Evolutionary conservation across 2,113 vertebrate species (phyloP), one percentile per base, ranked within the genome.

Genomic region (Chaetodon trifascialis): DNA sequence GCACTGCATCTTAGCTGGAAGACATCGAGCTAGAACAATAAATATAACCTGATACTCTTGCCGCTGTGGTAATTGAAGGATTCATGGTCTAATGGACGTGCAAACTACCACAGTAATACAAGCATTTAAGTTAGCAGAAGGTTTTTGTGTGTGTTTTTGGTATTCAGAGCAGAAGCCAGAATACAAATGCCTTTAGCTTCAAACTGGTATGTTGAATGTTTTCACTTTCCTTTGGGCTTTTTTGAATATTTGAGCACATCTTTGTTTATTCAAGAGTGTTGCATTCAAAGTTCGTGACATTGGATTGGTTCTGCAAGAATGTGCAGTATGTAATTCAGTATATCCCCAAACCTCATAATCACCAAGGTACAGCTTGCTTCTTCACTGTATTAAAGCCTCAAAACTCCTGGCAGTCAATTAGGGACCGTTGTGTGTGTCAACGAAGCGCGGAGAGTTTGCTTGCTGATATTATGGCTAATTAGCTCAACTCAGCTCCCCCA

Each of bases 401-500:
- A 91, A 94, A 93, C 88, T 92, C 91, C 90, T 84, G 88, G 88
- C 91, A 93, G 90, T 94, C 93, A 93, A 93, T 94, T 93, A 93
- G 88, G 75, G 86, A 75, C 79, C 63, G 83, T 85, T 88, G 93
- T 89, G 91, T 82, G 85, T 92, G 91, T 93, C 91, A 91, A 92
- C 64, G 76, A 92, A 92, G 93, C 90, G 84, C 80, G 83, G 72
- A 91, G 85, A 92, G 89, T 94, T 94, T 91, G 79, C 91, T 94
- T 92, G 91, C 91, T 93, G 93, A 93, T 93, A 94, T 93, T 93
- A 94, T 89, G 89, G 88, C 91, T 94, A 94, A 93, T 94, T 94
- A 94, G 93, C 92, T 91, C 87, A 79, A 90, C 88, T 88, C 80
- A 55, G 86, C 87, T 94, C 93, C 91, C 94, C 88, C 70, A 90